Evolutionary conservation across 2,113 vertebrate genomes (phyloP), one percentile per base, ranked within the genome.

Genomic region (Crypturellus undulatus): DNA sequence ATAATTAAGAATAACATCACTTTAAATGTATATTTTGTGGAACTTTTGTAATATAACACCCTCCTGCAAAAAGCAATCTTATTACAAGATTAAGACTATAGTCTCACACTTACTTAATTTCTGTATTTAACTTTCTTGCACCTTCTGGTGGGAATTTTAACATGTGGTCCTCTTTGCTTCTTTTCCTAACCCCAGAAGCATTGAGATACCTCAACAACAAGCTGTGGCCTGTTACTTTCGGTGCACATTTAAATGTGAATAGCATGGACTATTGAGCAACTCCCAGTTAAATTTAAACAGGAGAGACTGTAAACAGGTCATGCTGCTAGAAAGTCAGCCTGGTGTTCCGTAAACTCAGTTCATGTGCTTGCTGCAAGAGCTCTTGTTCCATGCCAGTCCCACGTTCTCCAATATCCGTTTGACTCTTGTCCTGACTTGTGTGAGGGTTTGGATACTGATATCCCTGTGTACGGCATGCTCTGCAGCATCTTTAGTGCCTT

Each of bases 351-450:
- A 19, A 52, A 54, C 65, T 75, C 54, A 45, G 5, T 76, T 71
- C 62, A 28, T 0, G 0, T 76, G 36, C 18, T 52, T 69, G 20
- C 71, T 82, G 56, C 22, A 69, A 69, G 60, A 42, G 12, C 30
- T 59, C 15, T 63, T 45, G 5, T 68, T 47, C 17, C 5, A 3
- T 34, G 21, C n/a, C 28, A 32, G 30, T 45, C 10, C 76, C 12
- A 40, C 0, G 0, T 43, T 86, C 63, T 83, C 68, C 24, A 56
- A 9, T 12, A 21, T 9, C 32, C 10, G 0, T 56, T 75, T 30
- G n/a, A 7, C 21, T 73, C 34, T 38, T 16, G 19, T 32, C 19
- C 36, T 69, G 18, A 65, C 19, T 30, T 83, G 40, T 38, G 49
- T 45, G 62, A 15, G 42, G 17, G 16, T 18, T 25, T 79, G 42